Percentiles rank a stretch among this genome's conserved stretches.
phyloP scores from a whole-genome alignment of 1,140 invertebrate species.

The Leptinotarsa lineolata region DNA sequence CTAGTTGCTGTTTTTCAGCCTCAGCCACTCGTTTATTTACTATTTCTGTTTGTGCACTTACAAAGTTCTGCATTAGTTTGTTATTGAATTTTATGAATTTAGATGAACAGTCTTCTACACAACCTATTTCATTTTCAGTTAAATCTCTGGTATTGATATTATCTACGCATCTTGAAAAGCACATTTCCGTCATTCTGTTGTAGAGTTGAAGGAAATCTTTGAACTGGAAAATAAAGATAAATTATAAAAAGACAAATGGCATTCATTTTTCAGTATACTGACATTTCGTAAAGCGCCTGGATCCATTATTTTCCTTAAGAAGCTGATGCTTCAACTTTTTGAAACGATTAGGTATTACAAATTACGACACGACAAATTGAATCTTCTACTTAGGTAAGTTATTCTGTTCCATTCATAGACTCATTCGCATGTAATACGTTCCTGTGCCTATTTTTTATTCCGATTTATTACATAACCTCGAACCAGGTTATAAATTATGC shows the following conservation, averaged over 20 bases:
- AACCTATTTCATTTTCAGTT: slow-evolving; percentile 59
- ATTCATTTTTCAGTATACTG: slow-evolving; percentile 7
- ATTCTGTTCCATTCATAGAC: too few species aligned
- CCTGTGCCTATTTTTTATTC: too few species aligned
- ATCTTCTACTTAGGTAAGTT: too few species aligned
- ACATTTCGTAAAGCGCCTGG: slow-evolving; percentile 31
- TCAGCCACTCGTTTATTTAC: slow-evolving; percentile 32
- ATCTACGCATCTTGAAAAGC: slow-evolving; percentile 88
- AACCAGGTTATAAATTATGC: too few species aligned
- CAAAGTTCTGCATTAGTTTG: slow-evolving; percentile 48
- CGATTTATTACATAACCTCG: too few species aligned
- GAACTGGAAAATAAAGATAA: slow-evolving; percentile 68
- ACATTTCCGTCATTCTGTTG: slow-evolving; percentile 89
- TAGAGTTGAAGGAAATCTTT: slow-evolving; percentile 90
- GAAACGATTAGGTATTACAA: too few species aligned
- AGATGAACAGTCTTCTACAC: slow-evolving; percentile 46
- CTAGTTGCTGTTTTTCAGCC: background rate
- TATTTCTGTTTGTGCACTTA: slow-evolving; percentile 43
- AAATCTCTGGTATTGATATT: slow-evolving; percentile 86
- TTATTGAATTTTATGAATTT: slow-evolving; percentile 52
- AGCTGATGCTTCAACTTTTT: too few species aligned
- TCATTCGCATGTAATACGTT: too few species aligned
- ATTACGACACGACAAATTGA: too few species aligned
- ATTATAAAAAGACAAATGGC: slow-evolving; percentile 27
- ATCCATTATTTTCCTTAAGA: slow-evolving; percentile 13